Base-by-base conservation (phyloP, 2,797 vertebrate species). In the Cyprinodon diabolis region DNA sequence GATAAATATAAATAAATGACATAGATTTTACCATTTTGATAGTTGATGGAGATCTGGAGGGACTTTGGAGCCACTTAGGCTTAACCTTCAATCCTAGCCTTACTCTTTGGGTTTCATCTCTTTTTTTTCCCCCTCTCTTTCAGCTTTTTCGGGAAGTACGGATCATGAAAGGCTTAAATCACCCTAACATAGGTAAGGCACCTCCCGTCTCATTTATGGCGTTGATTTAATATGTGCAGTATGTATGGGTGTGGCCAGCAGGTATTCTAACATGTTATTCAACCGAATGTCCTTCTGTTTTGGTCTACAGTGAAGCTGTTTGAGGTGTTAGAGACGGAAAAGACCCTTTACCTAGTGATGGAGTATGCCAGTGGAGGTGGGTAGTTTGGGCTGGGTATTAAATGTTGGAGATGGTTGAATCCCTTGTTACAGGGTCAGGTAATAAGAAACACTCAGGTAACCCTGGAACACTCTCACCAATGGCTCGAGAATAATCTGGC, bases 311-410 rank as follows among this genome's bases (percentile, higher is more conserved):
- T 98, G 91, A 96, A 98, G 90, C 95, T 98, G 81, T 98, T 97
- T 62, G 97, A 98, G 91, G 97, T 98, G 87, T 97, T 98, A 0
- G 97, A 98, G 93, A 97, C 97, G 0, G 97, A 98, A 87, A 98
- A 97, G 92, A 97, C 97, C 0, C 95, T 98, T 75, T 98, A 97
- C 93, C 94, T 98, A 76, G 93, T 98, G 89, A 98, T 98, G 97
- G 97, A 98, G 76, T 98, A 98, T 0, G 97, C 97, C 78, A 98
- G 97, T 51, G 97, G 96, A 65, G 97, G 97, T 98, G 87, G 90
- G 95, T 85, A 60, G n/a, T 49, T 49, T n/a, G 2, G 14, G 17
- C 3, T n/a, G 52, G n/a, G 4, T 15, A 12, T 4, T 51, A 17
- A 51, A 17, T 4, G 49, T 15, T 51, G 49, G 14, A 19, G 15